Base-by-base conservation (phyloP, 2,113 vertebrate genomes). In the Gila orcuttii region DNA sequence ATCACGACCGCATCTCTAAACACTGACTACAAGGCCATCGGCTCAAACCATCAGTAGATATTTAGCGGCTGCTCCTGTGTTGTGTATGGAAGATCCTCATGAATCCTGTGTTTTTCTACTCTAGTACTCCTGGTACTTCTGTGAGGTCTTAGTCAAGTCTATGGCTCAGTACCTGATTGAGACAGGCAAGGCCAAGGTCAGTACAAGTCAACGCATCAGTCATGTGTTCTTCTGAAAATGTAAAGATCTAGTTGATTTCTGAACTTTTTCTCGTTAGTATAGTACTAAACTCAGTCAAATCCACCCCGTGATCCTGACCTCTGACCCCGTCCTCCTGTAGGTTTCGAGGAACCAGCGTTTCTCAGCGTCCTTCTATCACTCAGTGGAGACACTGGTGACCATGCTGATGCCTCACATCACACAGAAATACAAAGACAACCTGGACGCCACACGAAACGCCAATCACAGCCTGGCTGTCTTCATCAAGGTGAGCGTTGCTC, bases 91-190 rank as follows among this genome's bases (percentile, higher is more conserved):
- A 11, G 57, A 31, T 59, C 33, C 19, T 55, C 28, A 3, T 17
- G 8, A 17, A 45, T 57, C 11, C 59, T 73, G 76, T 57, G 28
- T 69, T 89, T 71, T 8, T 90, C 81, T 90, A 89, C 90, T 89
- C 90, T 89, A 99, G 98, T 99, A 99, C 93, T 99, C 98, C 1
- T 99, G 98, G 98, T 99, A 99, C 96, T 99, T 99, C 96, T 99
- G 98, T 91, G 97, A 99, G 93, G 96, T 97, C 87, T 93, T 99
- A 86, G 96, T 98, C 91, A 99, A 99, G 91, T 99, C 97, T 91
- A 98, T 99, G 98, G 97, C 97, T 89, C 98, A 99, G 91, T 97
- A 98, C 91, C 91, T 99, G 94, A 96, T 98, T 88, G 96, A 99
- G 92, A 99, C 96, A 85, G 92, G 95, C 84, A 99, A 98, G 95